Evolutionary conservation across 1,140 invertebrate genomes (phyloP).

Genomic region (Drosophila pectinifera): DNA sequence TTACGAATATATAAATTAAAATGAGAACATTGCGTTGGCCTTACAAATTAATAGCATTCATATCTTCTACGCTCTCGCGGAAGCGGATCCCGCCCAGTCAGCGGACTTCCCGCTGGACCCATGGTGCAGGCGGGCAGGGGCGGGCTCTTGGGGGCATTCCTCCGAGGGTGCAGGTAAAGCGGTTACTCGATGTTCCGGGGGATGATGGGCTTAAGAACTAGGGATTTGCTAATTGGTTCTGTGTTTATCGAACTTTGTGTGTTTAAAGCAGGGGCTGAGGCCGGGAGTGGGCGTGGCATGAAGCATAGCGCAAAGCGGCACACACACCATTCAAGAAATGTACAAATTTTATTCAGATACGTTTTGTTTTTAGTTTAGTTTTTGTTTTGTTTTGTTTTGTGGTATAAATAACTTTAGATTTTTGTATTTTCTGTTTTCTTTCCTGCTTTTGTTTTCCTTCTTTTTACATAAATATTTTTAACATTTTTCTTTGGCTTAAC

Average conservation of each 20-base stretch:
- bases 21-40: constrained; percentile 84
- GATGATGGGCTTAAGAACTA: constrained; percentile 56
- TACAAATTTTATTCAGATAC: constrained; percentile 47
- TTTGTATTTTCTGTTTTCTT: constrained; percentile 77
- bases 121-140: constrained; percentile 23
- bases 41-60: constrained; percentile 83
- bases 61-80: constrained; percentile 56
- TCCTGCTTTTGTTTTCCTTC: constrained; percentile 58
- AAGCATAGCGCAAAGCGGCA: constrained; percentile 71
- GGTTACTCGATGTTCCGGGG: constrained; percentile 39
- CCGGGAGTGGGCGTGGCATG: constrained; percentile 34
- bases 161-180: constrained; percentile 50
- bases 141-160: constrained; percentile 8
- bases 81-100: constrained; percentile 43
- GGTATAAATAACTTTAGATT: constrained; percentile 51
- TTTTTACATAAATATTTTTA: constrained; percentile 63
- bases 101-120: constrained; percentile 48
- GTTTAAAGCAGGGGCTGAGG: constrained; percentile 53
- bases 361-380: constrained; percentile 14
- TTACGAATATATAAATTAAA: constrained; percentile 79
- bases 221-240: constrained; percentile 69
- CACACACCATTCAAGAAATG: constrained; percentile 67
- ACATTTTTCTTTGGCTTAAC: constrained; percentile 82
- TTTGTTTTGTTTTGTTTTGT: constrained; percentile 15
- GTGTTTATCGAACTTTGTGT: constrained; percentile 28